Evolutionary conservation across 2,797 vertebrate species (phyloP), one percentile per base, ranked within the genome.

Genomic region (Malurus splendens): DNA sequence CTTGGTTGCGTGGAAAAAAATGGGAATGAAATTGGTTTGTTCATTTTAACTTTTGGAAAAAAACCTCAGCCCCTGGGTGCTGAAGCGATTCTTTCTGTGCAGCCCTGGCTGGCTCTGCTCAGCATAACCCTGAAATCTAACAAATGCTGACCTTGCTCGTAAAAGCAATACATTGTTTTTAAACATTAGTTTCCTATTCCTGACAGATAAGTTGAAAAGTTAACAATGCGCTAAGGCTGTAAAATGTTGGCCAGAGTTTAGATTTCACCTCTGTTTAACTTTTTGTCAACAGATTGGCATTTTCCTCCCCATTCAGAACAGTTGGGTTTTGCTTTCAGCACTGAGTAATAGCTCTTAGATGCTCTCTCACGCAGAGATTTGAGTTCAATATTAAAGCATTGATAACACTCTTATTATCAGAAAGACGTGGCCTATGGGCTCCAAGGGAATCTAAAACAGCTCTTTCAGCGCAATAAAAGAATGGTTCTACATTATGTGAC

Each of bases 321-420:
- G 87, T 94, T 81, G 77, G 48, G 95, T 95, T 97, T 95, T 93
- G 89, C 89, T 96, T 96, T 94, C 93, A 95, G 95, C 89, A 7
- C 94, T 92, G 88, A 93, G 81, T 94, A 73, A 93, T 87, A 94
- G 96, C 93, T 94, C 91, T 92, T 79, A 92, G 93, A 96, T 91
- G 94, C 93, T 91, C 91, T 86, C 82, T 93, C 96, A 96, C 42
- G 73, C 95, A 95, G 77, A 93, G 95, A 94, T 90, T 95, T 55
- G 87, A 72, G 90, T 94, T 94, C 93, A 94, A 94, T 90, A 93
- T 94, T 93, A 90, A 95, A 78, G 92, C 30, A 80, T 94, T 95
- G 96, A 97, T 96, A 96, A 96, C 95, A 88, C 51, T 95, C 96
- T 96, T 96, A 97, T 97, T 97, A 95, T 97, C 96, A 97, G 96